phyloP scores from a whole-genome alignment of 2,113 vertebrate genomes.

The Turnix velox region DNA sequence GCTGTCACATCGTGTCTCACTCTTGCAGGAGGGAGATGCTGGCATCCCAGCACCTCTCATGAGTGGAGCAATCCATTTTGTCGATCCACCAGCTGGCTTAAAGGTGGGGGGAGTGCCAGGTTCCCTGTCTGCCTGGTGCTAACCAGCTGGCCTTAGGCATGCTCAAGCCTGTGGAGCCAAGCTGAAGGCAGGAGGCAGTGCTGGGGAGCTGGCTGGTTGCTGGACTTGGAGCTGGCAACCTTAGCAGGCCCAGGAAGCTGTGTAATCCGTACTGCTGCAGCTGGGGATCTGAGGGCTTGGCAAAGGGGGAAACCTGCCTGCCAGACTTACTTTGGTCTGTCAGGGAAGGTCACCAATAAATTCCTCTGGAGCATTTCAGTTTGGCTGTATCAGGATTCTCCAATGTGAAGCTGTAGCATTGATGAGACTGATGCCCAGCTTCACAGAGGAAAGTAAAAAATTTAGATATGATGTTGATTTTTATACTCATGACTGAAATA shows the following conservation, averaged over 20 bases:
- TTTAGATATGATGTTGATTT: background rate
- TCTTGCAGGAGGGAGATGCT: background rate
- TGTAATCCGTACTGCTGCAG: constrained; percentile 15
- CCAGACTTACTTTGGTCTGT: constrained; percentile 55
- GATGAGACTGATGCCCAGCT: background rate
- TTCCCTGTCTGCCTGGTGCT: constrained; percentile 50
- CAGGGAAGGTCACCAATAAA: constrained; percentile 55
- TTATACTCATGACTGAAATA: background rate
- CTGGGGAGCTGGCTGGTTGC: background rate
- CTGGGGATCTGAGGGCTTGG: constrained; percentile 40
- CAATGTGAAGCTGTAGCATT: background rate
- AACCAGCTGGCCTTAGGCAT: constrained; percentile 49
- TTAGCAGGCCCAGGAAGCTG: background rate
- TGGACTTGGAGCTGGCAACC: background rate
- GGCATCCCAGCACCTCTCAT: constrained; percentile 21
- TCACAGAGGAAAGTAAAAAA: background rate
- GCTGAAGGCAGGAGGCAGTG: background rate
- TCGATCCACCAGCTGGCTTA: constrained; percentile 20
- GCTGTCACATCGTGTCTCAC: background rate
- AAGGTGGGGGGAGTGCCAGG: constrained; percentile 15
- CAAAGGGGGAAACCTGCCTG: background rate
- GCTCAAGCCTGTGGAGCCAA: background rate
- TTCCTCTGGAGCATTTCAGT: constrained; percentile 9
- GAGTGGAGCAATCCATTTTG: constrained; percentile 60
- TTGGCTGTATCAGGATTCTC: constrained; percentile 27